These are phyloP conservation scores for Ctenicera cuprea DNA, from an alignment of 2,888 invertebrate genomes.

Conservation along the genomic window DNA sequence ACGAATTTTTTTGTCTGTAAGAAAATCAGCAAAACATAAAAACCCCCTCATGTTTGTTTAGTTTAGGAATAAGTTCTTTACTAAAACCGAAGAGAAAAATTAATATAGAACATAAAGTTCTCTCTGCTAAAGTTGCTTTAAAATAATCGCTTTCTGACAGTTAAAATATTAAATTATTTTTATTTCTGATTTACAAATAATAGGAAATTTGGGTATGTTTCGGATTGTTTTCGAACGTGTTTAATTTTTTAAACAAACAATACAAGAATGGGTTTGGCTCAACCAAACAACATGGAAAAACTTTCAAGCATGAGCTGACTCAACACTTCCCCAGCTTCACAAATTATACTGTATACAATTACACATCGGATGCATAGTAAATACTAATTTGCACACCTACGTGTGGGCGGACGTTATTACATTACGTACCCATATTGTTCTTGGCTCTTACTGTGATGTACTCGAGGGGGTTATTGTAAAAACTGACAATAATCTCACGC, in stretches of 20 bases:
- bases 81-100: background rate
- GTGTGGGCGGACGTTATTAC: constrained; percentile 58
- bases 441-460: constrained; percentile 32
- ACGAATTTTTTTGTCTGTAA: background rate
- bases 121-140: too few species aligned
- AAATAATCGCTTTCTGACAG: too few species aligned
- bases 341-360: constrained; percentile 53
- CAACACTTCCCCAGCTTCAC: constrained; percentile 47
- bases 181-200: too few species aligned
- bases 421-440: constrained; percentile 52
- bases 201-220: too few species aligned
- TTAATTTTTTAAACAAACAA: too few species aligned
- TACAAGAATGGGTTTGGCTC: background rate
- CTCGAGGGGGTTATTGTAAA: constrained; percentile 21
- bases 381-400: constrained; percentile 61
- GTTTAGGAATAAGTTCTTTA: too few species aligned
- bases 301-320: constrained; percentile 35
- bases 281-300: constrained; percentile 4
- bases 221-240: too few species aligned
- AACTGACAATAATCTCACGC: constrained; percentile 5
- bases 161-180: too few species aligned
- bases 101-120: background rate
- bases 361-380: constrained; percentile 58
- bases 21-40: too few species aligned
- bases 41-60: too few species aligned